Percentiles rank a stretch among this genome's conserved stretches.
Evolutionary conservation across 2,888 invertebrate genomes (phyloP).

Genomic region (Alviniconcha strummeri): DNA sequence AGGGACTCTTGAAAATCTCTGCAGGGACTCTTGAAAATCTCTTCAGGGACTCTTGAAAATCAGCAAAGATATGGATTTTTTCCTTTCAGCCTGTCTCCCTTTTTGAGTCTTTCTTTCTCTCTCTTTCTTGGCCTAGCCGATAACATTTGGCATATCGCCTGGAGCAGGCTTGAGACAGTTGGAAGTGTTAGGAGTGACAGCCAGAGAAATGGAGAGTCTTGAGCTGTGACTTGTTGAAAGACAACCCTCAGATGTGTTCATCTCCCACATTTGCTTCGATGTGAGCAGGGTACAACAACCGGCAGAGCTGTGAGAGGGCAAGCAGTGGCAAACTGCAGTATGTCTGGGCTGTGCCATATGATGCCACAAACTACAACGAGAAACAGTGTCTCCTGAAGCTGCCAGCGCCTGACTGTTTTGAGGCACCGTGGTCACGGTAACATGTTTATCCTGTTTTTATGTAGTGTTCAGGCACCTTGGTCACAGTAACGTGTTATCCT

Average conservation of each 20-base stretch:
- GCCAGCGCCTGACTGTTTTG: conserved; percentile 62
- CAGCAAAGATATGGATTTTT: too few species aligned
- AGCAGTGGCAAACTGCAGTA: conserved; percentile 48
- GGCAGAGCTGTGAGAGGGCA: conserved; percentile 55
- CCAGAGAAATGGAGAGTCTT: too few species aligned
- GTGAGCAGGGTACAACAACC: conserved; percentile 52
- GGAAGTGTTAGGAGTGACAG: too few species aligned
- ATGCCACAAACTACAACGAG: conserved; percentile 48
- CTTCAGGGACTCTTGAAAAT: too few species aligned
- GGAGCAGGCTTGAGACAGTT: too few species aligned
- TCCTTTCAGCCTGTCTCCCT: too few species aligned
- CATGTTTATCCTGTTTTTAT: background rate
- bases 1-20: too few species aligned
- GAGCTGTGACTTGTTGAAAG: background rate
- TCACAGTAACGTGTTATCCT: conserved; percentile 58
- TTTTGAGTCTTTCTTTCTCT: too few species aligned
- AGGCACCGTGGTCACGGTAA: conserved; percentile 70
- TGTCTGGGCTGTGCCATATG: conserved; percentile 70
- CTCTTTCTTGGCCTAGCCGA: too few species aligned
- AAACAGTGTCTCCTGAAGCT: conserved; percentile 69
- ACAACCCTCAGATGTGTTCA: background rate
- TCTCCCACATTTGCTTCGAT: background rate
- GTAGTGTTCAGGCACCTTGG: conserved; percentile 65
- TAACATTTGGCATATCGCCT: too few species aligned
- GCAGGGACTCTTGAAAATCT: too few species aligned